phyloP scores from a whole-genome alignment of 2,113 vertebrate genomes.

The Heterochromis multidens region DNA sequence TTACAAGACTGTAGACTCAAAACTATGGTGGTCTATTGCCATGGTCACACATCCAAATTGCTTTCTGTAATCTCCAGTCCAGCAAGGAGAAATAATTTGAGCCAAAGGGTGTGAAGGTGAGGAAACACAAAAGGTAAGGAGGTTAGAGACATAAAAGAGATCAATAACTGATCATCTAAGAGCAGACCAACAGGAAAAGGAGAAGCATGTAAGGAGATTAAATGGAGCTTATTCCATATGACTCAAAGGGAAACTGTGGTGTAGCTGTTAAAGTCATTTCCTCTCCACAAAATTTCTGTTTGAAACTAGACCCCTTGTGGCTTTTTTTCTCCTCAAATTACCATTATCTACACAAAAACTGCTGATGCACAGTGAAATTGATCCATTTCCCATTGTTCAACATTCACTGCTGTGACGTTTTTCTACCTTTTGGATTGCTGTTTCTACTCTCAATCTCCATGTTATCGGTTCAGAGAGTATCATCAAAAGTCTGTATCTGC shows the following conservation, averaged over 20 bases:
- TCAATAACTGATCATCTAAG: conserved; percentile 10
- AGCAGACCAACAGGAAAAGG: not conserved
- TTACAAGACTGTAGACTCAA: not conserved
- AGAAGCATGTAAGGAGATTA: not conserved
- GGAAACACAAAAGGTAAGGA: conserved; percentile 8
- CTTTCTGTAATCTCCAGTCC: conserved; percentile 15
- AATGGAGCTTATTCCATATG: not conserved
- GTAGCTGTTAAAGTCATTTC: conserved; percentile 32
- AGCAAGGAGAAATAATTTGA: not conserved
- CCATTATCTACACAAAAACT: conserved; percentile 4
- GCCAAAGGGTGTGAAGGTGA: not conserved
- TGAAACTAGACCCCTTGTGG: conserved; percentile 29
- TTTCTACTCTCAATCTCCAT: not conserved
- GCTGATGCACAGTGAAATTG: not conserved
- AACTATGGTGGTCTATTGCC: not conserved
- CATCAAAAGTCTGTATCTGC: not conserved
- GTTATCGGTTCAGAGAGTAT: not conserved
- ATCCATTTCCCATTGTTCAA: not conserved
- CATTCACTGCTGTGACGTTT: not conserved
- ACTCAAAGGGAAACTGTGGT: conserved; percentile 7
- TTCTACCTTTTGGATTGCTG: not conserved
- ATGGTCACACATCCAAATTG: conserved; percentile 16
- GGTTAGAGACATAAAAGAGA: not conserved
- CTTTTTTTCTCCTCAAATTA: not conserved
- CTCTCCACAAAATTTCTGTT: conserved; percentile 9